A percentile compares a stretch with the other conserved stretches of the same genome.
phyloP scores from a whole-genome alignment of 2,113 vertebrate genomes.

The Tachysurus vachellii region DNA sequence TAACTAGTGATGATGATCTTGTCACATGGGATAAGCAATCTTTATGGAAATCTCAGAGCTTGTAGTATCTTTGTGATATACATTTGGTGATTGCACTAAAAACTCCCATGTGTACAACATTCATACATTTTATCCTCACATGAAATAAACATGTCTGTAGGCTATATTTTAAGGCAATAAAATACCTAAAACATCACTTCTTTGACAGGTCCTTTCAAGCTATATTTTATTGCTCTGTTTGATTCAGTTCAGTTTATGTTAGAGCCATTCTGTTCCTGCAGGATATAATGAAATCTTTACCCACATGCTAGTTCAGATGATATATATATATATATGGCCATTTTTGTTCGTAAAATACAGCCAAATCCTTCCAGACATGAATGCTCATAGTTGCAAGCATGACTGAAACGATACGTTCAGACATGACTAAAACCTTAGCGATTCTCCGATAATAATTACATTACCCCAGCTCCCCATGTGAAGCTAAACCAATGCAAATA shows the following conservation, averaged over 20 bases:
- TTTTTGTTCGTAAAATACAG: neutral
- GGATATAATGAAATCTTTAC: neutral
- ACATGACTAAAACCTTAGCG: constrained; percentile 10
- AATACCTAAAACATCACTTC: neutral
- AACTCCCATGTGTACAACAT: neutral
- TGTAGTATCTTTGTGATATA: neutral
- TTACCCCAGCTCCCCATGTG: neutral
- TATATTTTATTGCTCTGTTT: neutral
- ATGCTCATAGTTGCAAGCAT: neutral
- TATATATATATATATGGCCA: neutral
- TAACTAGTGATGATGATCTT: neutral
- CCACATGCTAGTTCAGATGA: neutral
- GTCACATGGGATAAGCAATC: neutral
- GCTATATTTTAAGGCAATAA: neutral
- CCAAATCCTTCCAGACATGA: neutral
- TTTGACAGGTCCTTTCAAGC: neutral
- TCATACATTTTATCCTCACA: neutral
- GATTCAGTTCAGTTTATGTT: neutral
- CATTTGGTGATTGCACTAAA: no score
- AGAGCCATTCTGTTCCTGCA: neutral
- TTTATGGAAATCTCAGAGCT: neutral
- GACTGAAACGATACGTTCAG: neutral
- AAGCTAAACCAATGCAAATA: neutral
- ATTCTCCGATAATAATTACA: neutral
- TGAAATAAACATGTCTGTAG: neutral